Base-by-base conservation (phyloP, 92 coral and sea anemone genomes). In the Meandrina meandrites region DNA sequence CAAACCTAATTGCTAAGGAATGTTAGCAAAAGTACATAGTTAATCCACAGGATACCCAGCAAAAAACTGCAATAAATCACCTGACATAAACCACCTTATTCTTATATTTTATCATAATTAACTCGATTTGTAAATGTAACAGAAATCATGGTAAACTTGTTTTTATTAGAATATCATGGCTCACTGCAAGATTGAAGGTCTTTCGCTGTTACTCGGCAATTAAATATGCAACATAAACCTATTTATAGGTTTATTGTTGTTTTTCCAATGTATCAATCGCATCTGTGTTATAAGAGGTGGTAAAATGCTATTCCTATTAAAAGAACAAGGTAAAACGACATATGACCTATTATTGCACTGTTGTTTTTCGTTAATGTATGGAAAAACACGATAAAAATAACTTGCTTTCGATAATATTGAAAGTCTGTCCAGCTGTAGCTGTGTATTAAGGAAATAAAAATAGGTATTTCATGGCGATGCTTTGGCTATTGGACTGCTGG, bases 361-460 rank as follows among this genome's bases (percentile, higher is more conserved):
- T 54, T 60, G 64, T 64, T 85, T 76, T 54, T 19, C n/a, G 76
- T 60, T 31, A 64, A 68, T 85, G 82, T 42, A 76, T 76, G 82
- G 88, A 66, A 64, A 42, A 62, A 62, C 67, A n/a, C 34, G 19
- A 21, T n/a, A 47, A 69, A 84, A 73, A 74, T 37, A 75, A 37
- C 76, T 10, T 77, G 51, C 50, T 34, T 14, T 24, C 37, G 70
- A 84, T 37, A 75, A 73, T 36, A 57, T 73, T 37, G 11, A 28
- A 21, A n/a, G 16, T 45, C 51, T 74, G 24, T 58, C 48, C 73
- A 73, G 87, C 28, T 84, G 87, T n/a, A 30, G 40, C 68, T 18
- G 24, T 11, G 22, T 75, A 34, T 30, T 28, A 35, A 11, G 32
- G 72, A 37, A 32, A 48, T 24, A 24, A 53, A 74, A 84, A 37